These are phyloP conservation scores for Hycleus cichorii DNA, from an alignment of 1,140 invertebrate genomes.

Conservation along the genomic window DNA sequence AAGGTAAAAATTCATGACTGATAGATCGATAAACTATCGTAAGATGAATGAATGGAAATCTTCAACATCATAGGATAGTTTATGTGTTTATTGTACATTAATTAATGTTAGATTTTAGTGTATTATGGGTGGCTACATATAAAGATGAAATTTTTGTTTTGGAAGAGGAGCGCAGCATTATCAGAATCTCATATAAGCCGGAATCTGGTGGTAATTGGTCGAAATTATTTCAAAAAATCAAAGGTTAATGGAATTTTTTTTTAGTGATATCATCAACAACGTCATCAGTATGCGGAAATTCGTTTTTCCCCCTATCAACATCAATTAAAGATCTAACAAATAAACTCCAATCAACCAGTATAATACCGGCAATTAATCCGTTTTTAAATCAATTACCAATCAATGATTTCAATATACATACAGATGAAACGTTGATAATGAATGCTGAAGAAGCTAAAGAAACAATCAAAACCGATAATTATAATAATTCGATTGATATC, in stretches of 20 bases:
- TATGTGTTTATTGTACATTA: not conserved
- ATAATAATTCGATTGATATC: slow-evolving; percentile 3
- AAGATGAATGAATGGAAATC: no score
- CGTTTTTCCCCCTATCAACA: slow-evolving; percentile 25
- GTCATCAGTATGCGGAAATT: slow-evolving; percentile 18
- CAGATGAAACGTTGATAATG: slow-evolving; percentile 40
- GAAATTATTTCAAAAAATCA: slow-evolving; percentile 24
- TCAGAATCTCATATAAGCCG: slow-evolving; percentile 54
- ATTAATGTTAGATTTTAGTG: slow-evolving; percentile 37
- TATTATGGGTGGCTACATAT: slow-evolving; percentile 55
- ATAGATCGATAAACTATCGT: no score
- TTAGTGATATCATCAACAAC: not conserved
- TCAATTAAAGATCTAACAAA: slow-evolving; percentile 31
- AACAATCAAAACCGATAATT: slow-evolving; percentile 34
- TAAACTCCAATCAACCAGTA: slow-evolving; percentile 30
- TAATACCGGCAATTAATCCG: slow-evolving; percentile 29
- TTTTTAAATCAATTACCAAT: slow-evolving; percentile 19
- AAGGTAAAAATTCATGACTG: slow-evolving; percentile 21
- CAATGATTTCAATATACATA: slow-evolving; percentile 27
- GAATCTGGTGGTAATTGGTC: slow-evolving; percentile 31
- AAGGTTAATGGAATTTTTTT: not conserved
- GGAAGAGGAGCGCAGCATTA: slow-evolving; percentile 57
- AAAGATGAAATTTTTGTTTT: slow-evolving; percentile 76
- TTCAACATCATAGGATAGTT: no score
- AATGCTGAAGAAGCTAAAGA: slow-evolving; percentile 50